These are phyloP conservation scores for Eumacrocentrus americanus DNA, from an alignment of 2,888 invertebrate species.

Conservation along the genomic window DNA sequence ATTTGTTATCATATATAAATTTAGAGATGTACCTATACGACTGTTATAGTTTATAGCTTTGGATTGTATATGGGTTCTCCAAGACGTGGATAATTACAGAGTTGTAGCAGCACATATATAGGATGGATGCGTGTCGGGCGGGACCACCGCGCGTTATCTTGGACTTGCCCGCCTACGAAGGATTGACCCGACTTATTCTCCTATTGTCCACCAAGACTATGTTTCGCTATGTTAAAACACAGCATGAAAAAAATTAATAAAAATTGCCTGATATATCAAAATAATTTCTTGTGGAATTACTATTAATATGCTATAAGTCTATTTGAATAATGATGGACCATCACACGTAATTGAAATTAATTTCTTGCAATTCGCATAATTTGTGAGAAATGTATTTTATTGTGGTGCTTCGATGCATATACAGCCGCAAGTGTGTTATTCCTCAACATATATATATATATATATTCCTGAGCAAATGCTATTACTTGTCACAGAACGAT, in stretches of 20 bases:
- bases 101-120: constrained; percentile 24
- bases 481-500: constrained; percentile 32
- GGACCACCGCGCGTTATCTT: constrained; percentile 44
- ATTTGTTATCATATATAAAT: neutral
- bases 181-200: constrained; percentile 35
- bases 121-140: constrained; percentile 55
- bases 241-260: neutral
- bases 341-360: constrained; percentile 21
- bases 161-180: constrained; percentile 47
- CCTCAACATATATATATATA: neutral
- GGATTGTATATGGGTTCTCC: constrained; percentile 29
- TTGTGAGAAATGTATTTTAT: constrained; percentile 11
- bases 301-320: neutral
- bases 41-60: constrained; percentile 5
- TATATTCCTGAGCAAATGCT: constrained; percentile 18
- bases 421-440: neutral
- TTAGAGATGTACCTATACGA: neutral
- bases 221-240: neutral
- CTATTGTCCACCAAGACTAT: constrained; percentile 38
- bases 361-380: constrained; percentile 16
- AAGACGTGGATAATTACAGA: constrained; percentile 55
- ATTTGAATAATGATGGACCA: constrained; percentile 10
- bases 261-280: neutral
- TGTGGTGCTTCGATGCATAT: neutral
- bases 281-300: neutral